phyloP scores from a whole-genome alignment of 2,888 invertebrate genomes.

The Drosophila subquinaria region DNA sequence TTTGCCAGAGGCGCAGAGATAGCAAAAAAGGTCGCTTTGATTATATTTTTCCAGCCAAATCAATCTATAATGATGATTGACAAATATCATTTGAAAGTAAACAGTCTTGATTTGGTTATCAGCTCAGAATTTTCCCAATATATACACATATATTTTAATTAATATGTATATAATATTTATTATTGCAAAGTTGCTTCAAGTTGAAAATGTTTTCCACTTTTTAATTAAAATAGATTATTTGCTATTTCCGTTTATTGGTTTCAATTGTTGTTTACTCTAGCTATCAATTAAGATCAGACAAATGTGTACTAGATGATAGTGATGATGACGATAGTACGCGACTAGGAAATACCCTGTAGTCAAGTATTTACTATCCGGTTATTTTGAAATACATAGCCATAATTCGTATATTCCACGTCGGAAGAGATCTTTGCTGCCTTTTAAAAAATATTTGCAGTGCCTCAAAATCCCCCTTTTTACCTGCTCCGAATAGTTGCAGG shows the following conservation, averaged over 20 bases:
- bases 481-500: neutral
- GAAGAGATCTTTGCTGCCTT: neutral
- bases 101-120: neutral
- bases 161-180: neutral
- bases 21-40: neutral
- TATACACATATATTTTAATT: neutral
- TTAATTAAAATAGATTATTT: conserved; percentile 28
- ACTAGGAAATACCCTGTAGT: conserved; percentile 6
- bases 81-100: neutral
- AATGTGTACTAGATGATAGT: neutral
- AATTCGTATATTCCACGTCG: neutral
- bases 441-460: neutral
- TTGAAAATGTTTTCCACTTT: neutral
- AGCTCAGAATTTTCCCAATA: neutral
- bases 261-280: conserved; percentile 32
- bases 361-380: neutral
- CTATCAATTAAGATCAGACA: conserved; percentile 29
- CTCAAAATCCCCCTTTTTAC: neutral
- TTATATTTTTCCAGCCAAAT: conserved; percentile 1
- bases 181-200: neutral
- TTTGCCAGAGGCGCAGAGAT: conserved; percentile 2
- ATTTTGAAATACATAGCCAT: neutral
- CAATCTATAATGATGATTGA: conserved; percentile 4
- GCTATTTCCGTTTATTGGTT: conserved; percentile 13
- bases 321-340: neutral